Evolutionary conservation across 1,140 invertebrate species (phyloP), one percentile per base, ranked within the genome.

Genomic region (Melanaphis sacchari): DNA sequence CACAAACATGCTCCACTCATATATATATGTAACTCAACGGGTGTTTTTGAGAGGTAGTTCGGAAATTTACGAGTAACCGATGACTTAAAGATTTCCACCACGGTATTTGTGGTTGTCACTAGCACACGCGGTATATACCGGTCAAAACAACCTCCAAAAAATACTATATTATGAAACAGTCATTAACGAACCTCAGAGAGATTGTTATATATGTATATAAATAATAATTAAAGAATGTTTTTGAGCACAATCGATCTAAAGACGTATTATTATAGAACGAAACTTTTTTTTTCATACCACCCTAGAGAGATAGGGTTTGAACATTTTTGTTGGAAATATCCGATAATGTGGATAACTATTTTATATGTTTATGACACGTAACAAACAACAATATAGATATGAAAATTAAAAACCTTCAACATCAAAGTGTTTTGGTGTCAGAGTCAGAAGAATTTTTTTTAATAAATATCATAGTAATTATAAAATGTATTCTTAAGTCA

Each of bases 201-300:
- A 76, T 15, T n/a, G 59, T n/a, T 4, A n/a, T 66, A 66, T 66
- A n/a, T 66, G n/a, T 66, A 59, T 59, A 66, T n/a, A 31, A 66
- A 76, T n/a, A 76, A 76, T 76, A 76, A 76, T 76, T 76, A 76
- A 76, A 76, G 59, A n/a, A 31, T 76, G 59, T 76, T 76, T 76
- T 24, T 76, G 59, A 76, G 31, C 31, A 76, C 31, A 76, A 76
- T 76, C 59, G 59, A 76, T 76, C n/a, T 5, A 76, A 76, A 76
- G 15, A 76, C 15, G 59, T 76, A 76, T n/a, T 6, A 76, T 76
- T n/a, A n/a, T 15, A 76, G 15, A 76, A 22, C 36, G 59, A 76
- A 76, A n/a, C 31, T 76, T 76, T 76, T 66, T 59, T 66, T 76
- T 76, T 76, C 59, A 5, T 76, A 0, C 5, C 59, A 5, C 59